Conservation (phyloP, 2,113 vertebrate species). For the Gyps fulvus region DNA sequence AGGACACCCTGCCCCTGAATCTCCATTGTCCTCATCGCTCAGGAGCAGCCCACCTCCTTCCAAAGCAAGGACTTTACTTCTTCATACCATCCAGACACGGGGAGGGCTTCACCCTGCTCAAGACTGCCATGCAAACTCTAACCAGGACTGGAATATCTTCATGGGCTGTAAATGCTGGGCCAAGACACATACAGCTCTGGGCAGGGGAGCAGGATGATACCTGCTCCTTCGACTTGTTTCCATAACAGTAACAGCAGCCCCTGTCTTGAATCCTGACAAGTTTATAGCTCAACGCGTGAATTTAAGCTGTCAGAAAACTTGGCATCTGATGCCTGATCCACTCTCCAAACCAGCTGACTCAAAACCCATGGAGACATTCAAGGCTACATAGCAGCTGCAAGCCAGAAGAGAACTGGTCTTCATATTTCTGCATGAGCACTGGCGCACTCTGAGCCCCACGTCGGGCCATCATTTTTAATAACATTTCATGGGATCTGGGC, state of each 20-base stretch:
- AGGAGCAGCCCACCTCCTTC: not conserved
- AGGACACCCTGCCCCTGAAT: not conserved
- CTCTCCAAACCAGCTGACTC: not conserved
- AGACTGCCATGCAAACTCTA: not conserved
- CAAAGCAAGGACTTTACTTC: not conserved
- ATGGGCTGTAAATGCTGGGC: not conserved
- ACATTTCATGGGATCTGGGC: not conserved
- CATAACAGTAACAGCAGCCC: not conserved
- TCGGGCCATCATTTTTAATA: not conserved
- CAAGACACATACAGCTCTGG: fast-evolving
- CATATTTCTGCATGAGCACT: fast-evolving
- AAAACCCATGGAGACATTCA: fast-evolving
- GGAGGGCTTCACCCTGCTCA: not conserved
- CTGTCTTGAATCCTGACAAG: not conserved
- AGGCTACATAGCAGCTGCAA: not conserved
- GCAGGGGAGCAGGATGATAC: not conserved
- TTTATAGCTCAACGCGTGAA: not conserved
- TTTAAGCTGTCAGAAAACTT: not conserved
- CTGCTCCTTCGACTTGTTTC: not conserved
- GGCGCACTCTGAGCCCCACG: fast-evolving
- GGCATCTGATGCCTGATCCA: not conserved
- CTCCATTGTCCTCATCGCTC: not conserved
- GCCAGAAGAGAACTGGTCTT: not conserved
- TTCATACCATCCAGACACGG: fast-evolving
- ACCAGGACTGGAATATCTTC: not conserved